These are phyloP conservation scores for Eumeta japonica DNA, from an alignment of 1,140 invertebrate species.

Conservation along the genomic window DNA sequence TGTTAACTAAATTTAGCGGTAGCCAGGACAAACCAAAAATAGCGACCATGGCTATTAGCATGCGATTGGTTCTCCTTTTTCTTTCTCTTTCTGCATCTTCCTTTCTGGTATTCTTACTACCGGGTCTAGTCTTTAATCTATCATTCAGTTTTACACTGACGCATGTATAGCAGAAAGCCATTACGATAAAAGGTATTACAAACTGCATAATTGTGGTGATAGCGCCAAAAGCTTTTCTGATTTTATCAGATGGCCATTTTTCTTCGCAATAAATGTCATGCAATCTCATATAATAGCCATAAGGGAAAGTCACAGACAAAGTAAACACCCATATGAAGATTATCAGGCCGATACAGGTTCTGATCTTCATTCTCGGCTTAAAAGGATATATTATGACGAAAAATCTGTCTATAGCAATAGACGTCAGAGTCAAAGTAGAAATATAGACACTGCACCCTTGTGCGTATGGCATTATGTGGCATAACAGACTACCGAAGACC, in stretches of 20 bases:
- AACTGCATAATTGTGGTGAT: conserved; percentile 86
- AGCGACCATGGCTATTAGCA: conserved; percentile 93
- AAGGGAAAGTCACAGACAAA: conserved; percentile 80
- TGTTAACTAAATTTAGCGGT: conserved; percentile 83
- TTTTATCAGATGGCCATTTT: conserved; percentile 76
- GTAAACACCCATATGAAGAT: conserved; percentile 84
- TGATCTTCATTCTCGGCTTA: conserved; percentile 80
- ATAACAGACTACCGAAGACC: conserved; percentile 82
- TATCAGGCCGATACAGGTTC: conserved; percentile 77
- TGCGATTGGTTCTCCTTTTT: conserved; percentile 76
- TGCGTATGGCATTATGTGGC: conserved; percentile 84
- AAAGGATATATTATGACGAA: conserved; percentile 96
- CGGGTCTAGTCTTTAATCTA: conserved; percentile 67
- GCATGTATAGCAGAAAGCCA: conserved; percentile 86
- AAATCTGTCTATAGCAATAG: conserved; percentile 92
- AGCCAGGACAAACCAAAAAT: conserved; percentile 92
- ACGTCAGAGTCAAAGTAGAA: conserved; percentile 89
- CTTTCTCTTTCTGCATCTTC: conserved; percentile 68
- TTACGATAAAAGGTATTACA: conserved; percentile 88
- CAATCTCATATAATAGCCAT: conserved; percentile 62
- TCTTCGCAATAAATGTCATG: conserved; percentile 74
- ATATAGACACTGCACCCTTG: conserved; percentile 91
- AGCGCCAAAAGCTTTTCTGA: conserved; percentile 74
- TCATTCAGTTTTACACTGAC: conserved; percentile 81
- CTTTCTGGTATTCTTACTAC: conserved; percentile 64